Conservation (phyloP, 1,140 invertebrate species). For the Drusus annulatus region DNA sequence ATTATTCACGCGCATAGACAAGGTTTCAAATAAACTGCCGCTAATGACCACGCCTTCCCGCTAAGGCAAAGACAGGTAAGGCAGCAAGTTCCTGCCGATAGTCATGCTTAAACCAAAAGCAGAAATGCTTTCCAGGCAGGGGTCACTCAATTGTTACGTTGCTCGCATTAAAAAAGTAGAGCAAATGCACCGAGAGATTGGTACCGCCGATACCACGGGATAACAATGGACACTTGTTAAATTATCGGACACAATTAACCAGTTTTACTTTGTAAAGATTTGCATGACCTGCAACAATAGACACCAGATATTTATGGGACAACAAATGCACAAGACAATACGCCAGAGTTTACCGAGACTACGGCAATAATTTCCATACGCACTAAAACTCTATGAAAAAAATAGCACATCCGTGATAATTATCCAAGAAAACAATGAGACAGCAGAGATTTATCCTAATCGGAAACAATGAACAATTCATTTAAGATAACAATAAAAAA, state of each 20-base stretch:
- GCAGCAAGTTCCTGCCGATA: neutral
- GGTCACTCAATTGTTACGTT: constrained; percentile 19
- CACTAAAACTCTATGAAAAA: neutral
- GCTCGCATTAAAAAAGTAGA: neutral
- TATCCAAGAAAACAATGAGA: neutral
- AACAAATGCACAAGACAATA: constrained; percentile 9
- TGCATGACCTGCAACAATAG: constrained; percentile 7
- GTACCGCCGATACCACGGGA: neutral
- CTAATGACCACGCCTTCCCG: constrained; percentile 12
- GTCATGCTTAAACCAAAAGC: neutral
- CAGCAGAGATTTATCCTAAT: constrained; percentile 9
- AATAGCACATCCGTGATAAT: constrained; percentile 3
- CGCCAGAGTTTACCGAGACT: neutral
- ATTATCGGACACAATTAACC: constrained; percentile 26
- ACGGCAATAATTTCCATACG: neutral
- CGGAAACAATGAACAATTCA: constrained; percentile 16
- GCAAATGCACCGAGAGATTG: neutral
- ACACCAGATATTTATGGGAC: neutral
- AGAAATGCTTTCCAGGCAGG: constrained; percentile 1
- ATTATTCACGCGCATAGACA: constrained; percentile 30
- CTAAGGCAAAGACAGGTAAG: constrained; percentile 4
- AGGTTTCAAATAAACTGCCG: constrained; percentile 22
- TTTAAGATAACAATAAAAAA: constrained; percentile 14
- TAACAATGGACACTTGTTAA: constrained; percentile 21
- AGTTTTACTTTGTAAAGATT: neutral